Base-by-base conservation (phyloP, 2,113 vertebrate species). In the Pyrgilauda ruficollis region DNA sequence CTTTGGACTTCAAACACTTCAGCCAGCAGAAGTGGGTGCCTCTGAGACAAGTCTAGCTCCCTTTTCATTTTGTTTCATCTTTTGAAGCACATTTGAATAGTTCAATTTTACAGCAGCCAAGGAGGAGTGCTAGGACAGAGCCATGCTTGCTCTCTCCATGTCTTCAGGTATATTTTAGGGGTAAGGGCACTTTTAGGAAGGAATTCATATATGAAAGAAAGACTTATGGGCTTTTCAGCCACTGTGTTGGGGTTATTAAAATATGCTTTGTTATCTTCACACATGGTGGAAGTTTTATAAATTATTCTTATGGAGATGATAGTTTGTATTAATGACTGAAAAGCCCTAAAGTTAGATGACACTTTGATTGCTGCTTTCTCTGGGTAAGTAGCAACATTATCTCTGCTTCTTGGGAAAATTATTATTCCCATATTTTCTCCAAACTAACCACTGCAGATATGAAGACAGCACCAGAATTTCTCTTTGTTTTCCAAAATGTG, bases 81-180 rank as follows among this genome's bases (percentile, higher is more conserved):
- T 95, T 92, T 95, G 84, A 96, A 92, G 74, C 31, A 53, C 56
- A 52, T 94, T 95, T 95, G 92, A 95, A 95, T 47, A 83, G 96
- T 61, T 93, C 37, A 12, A 7, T 83, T 94, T 88, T 76, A 58
- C 18, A 79, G 63, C 43, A 70, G 66, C 21, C 39, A 31, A 35
- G 81, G 53, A 94, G 44, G 72, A 94, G 47, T 18, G 43, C 24
- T 61, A 70, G 66, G 77, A 81, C 43, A 87, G 41, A 83, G 63
- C 33, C 73, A 49, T 6, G 33, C 74, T 90, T 66, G 46, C 80
- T 24, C 30, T 83, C 59, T 85, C 61, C 27, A 7, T 33, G 50
- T 50, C 67, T 88, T 85, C 86, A 86, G 76, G 85, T 63, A 21
- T 9, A 49, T 82, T 91, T 82, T 84, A 87, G 46, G 39, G 75